Evolutionary conservation across 2,888 invertebrate genomes (phyloP).

Genomic region (Agrochola macilenta): DNA sequence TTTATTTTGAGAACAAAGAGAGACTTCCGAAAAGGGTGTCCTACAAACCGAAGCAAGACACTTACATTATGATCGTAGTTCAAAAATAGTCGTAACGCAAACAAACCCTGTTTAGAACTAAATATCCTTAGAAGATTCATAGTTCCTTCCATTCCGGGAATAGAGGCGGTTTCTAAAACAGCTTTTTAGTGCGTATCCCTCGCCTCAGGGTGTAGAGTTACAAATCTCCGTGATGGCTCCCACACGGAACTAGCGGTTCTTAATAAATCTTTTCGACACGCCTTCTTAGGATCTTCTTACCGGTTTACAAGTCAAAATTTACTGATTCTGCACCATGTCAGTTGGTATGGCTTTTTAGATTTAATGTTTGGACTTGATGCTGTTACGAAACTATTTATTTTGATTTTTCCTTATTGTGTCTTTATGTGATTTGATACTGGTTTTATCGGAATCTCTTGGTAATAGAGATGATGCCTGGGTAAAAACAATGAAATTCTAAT

Average conservation of each 20-base stretch:
- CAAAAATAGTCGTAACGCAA: slow-evolving; percentile 60
- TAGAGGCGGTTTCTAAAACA: slow-evolving; percentile 74
- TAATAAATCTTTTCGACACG: slow-evolving; percentile 79
- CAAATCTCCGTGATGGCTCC: slow-evolving; percentile 76
- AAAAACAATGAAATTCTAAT: too few species aligned
- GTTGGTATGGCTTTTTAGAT: slow-evolving; percentile 61
- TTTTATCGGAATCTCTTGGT: not conserved
- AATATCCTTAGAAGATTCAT: slow-evolving; percentile 54
- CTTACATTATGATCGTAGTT: slow-evolving; percentile 42
- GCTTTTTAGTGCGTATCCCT: slow-evolving; percentile 70
- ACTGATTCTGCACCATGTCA: slow-evolving; percentile 67
- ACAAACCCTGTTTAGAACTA: slow-evolving; percentile 67
- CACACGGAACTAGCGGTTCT: slow-evolving; percentile 68
- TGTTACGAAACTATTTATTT: slow-evolving; percentile 38
- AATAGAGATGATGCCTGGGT: too few species aligned
- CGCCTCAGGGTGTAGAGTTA: slow-evolving; percentile 72
- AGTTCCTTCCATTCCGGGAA: slow-evolving; percentile 72
- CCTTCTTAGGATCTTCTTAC: slow-evolving; percentile 74
- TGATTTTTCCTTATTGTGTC: slow-evolving; percentile 13
- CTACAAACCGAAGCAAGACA: slow-evolving; percentile 27
- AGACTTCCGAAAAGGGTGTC: slow-evolving; percentile 34
- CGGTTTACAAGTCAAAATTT: slow-evolving; percentile 71
- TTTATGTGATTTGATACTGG: slow-evolving; percentile 3
- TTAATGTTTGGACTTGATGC: slow-evolving; percentile 31
- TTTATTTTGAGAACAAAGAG: slow-evolving; percentile 56